Conservation (phyloP, 2,888 invertebrate genomes). For the Psococerastis gibbosa region DNA sequence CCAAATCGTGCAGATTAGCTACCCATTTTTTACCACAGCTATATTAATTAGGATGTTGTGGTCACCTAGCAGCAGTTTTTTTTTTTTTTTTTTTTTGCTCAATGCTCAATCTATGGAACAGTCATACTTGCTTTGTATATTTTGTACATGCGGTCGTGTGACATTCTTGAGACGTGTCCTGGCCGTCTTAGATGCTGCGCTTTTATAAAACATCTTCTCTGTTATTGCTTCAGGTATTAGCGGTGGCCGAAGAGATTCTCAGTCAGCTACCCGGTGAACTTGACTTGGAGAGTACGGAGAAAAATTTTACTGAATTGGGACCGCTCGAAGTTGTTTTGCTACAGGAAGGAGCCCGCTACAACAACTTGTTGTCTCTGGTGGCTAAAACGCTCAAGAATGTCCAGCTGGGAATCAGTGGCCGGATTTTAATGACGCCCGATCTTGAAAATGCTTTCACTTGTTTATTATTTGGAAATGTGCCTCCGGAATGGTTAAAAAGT, state of each 20-base stretch:
- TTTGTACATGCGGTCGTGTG: no score
- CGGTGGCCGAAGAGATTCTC: conserved; percentile 49
- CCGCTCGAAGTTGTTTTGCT: conserved; percentile 70
- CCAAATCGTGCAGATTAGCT: no score
- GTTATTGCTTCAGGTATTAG: conserved; percentile 43
- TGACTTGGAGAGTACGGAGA: conserved; percentile 56
- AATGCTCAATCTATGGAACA: no score
- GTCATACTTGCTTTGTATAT: no score
- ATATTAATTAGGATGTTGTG: no score
- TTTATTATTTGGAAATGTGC: conserved; percentile 64
- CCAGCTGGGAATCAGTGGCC: conserved; percentile 63
- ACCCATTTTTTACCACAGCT: no score
- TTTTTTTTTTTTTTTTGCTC: no score
- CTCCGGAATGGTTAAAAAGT: conserved; percentile 49
- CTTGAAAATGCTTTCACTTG: conserved; percentile 63
- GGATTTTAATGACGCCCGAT: conserved; percentile 70
- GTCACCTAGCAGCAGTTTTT: no score
- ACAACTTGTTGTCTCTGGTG: conserved; percentile 35
- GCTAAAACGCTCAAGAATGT: conserved; percentile 40
- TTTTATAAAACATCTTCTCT: no score
- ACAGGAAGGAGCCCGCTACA: conserved; percentile 52
- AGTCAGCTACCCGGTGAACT: conserved; percentile 51
- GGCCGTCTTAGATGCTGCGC: no score
- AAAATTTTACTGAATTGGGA: conserved; percentile 48
- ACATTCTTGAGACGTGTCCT: no score